Base-by-base conservation (phyloP, 2,797 vertebrate species). In the Sorex maritimensis region DNA sequence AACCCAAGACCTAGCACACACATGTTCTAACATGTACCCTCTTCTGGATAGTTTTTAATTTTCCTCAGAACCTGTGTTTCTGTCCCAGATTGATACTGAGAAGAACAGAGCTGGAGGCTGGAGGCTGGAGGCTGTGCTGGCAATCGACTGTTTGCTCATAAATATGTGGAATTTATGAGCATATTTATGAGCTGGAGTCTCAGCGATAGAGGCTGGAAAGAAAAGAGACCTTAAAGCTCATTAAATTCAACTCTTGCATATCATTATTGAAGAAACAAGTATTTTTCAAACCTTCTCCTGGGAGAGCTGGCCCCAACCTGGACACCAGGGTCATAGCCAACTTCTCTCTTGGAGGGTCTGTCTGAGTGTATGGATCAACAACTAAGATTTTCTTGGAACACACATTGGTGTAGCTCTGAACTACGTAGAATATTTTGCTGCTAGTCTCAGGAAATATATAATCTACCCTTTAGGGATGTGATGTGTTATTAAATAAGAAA, bases 241-340 rank as follows among this genome's bases (percentile, higher is more conserved):
- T 1, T 78, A 34, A 61, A 55, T 78, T 88, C 58, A 13, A n/a
- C 79, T 49, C 49, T 81, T 69, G 73, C 13, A 30, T 30, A 41
- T 81, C 71, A 15, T 23, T 41, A 44, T 1, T 19, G 52, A 90
- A n/a, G 38, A 77, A 67, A 78, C 0, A 0, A n/a, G 77, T 17
- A 9, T 44, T 73, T 26, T 6, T 4, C 0, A 12, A 2, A 28
- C 38, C 46, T 2, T 5, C 68, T 1, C 0, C 1, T 19, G 24
- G 10, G 13, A 49, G 46, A 52, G 44, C 12, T 71, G 30, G 19
- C 63, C 3, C 41, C 65, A 14, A 26, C 11, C 11, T 55, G 55
- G 80, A 72, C 19, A 14, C 55, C 0, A 14, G 49, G 12, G 17
- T 72, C 61, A 72, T 41, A 15, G 6, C 13, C 4, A 2, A 12